phyloP scores from a whole-genome alignment of 2,888 invertebrate species.

The Hirtodrosophila confusa region DNA sequence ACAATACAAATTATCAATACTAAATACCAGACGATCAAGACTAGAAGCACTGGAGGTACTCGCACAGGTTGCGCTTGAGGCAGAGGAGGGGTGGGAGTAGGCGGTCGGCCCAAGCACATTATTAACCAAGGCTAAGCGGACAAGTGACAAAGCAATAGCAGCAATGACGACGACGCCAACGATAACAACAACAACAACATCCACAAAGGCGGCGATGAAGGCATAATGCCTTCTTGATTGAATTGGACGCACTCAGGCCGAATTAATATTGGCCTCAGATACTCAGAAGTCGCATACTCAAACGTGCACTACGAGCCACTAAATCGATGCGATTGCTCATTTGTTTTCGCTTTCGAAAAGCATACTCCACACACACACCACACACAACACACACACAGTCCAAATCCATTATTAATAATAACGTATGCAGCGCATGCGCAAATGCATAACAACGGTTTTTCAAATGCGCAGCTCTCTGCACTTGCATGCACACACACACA shows the following conservation, averaged over 20 bases:
- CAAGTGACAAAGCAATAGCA: conserved; percentile 59
- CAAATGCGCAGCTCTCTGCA: conserved; percentile 67
- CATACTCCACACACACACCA: conserved; percentile 21
- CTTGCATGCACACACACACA: conserved; percentile 42
- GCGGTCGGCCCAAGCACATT: conserved; percentile 46
- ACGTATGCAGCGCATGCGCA: conserved; percentile 77
- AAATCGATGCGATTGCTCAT: conserved; percentile 60
- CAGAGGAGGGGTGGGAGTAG: neutral
- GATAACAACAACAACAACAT: conserved; percentile 7
- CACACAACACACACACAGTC: conserved; percentile 11
- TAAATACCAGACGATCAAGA: conserved; percentile 51
- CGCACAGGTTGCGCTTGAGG: neutral
- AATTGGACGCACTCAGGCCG: conserved; percentile 64
- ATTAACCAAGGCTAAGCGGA: conserved; percentile 65
- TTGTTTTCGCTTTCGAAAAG: conserved; percentile 73
- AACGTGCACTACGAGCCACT: conserved; percentile 54
- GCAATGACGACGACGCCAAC: conserved; percentile 35
- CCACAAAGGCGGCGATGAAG: conserved; percentile 21
- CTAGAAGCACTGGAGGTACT: conserved; percentile 61
- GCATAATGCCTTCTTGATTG: conserved; percentile 78
- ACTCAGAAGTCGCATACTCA: conserved; percentile 69
- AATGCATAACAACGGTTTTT: conserved; percentile 81
- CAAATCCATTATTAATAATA: conserved; percentile 51
- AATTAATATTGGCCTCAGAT: conserved; percentile 78
- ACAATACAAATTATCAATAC: conserved; percentile 47